phyloP scores from a whole-genome alignment of 2,888 invertebrate genomes.

The Drosophila tanythrix region DNA sequence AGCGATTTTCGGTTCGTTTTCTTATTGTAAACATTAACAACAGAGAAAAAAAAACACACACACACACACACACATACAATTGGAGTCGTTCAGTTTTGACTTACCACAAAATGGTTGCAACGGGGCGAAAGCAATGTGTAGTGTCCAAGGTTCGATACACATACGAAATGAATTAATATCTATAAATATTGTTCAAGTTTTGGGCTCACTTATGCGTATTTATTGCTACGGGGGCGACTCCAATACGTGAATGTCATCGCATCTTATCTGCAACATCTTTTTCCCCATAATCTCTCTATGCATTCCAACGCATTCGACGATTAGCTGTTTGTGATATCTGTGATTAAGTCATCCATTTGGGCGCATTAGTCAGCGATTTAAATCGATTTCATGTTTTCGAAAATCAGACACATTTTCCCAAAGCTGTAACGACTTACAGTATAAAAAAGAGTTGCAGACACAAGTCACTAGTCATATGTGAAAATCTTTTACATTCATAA shows the following conservation, averaged over 20 bases:
- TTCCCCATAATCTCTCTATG: constrained; percentile 24
- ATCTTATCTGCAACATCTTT: constrained; percentile 8
- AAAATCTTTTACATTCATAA: neutral
- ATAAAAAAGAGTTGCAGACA: neutral
- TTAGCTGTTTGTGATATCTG: constrained; percentile 15
- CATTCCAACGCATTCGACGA: constrained; percentile 1
- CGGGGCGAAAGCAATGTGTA: constrained; percentile 22
- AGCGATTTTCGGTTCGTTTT: constrained; percentile 39
- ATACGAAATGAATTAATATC: constrained; percentile 4
- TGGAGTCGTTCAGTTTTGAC: constrained; percentile 3
- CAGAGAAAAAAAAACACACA: constrained; percentile 30
- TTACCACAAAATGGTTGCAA: constrained; percentile 25
- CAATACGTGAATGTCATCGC: neutral
- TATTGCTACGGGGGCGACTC: constrained; percentile 35
- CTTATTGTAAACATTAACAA: constrained; percentile 63
- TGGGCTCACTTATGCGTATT: neutral
- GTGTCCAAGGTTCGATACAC: constrained; percentile 60
- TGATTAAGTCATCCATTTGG: constrained; percentile 12
- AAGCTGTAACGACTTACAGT: neutral
- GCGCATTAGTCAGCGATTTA: constrained; percentile 19
- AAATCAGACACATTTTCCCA: constrained; percentile 9
- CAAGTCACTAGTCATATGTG: neutral
- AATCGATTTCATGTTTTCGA: constrained; percentile 9
- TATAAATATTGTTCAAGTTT: constrained; percentile 24
- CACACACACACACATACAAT: neutral